Evolutionary conservation across 2,888 invertebrate species (phyloP).

Genomic region (Drosophila peninsularis): DNA sequence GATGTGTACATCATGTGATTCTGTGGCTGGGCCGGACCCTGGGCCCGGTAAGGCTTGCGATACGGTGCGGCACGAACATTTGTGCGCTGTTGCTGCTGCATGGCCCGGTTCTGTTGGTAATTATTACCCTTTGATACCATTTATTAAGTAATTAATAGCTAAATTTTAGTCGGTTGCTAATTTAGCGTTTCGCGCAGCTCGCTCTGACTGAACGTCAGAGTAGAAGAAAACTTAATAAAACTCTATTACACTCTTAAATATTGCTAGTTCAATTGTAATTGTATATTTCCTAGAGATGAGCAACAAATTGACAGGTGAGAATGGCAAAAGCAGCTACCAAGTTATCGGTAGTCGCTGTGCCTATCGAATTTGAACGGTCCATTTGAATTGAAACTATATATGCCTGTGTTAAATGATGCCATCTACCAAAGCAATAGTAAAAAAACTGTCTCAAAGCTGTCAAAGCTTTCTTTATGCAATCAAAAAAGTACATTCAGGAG

Average conservation of each 20-base stretch:
- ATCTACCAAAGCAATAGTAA: neutral
- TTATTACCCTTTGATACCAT: conserved; percentile 71
- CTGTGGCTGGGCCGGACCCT: conserved; percentile 18
- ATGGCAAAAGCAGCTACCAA: conserved; percentile 14
- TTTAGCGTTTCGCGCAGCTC: neutral
- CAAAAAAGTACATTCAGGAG: no score
- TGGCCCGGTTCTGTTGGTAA: conserved; percentile 61
- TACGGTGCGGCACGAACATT: conserved; percentile 67
- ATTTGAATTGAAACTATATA: neutral
- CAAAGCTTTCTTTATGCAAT: neutral
- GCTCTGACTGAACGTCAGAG: conserved; percentile 23
- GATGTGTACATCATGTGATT: conserved; percentile 82
- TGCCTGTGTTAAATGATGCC: neutral
- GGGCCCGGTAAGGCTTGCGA: conserved; percentile 65
- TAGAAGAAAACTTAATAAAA: conserved; percentile 18
- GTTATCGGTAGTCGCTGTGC: neutral
- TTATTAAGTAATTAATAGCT: neutral
- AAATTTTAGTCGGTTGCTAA: neutral
- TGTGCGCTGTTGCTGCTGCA: conserved; percentile 63
- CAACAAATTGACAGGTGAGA: conserved; percentile 29
- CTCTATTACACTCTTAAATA: conserved; percentile 50
- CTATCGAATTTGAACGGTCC: conserved; percentile 14
- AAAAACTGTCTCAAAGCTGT: no score
- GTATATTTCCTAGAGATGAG: conserved; percentile 42
- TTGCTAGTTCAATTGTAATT: conserved; percentile 44